Percentiles rank a stretch among this genome's conserved stretches.
Conservation (phyloP, 2,888 invertebrate species). For the Drosophila histrio region DNA sequence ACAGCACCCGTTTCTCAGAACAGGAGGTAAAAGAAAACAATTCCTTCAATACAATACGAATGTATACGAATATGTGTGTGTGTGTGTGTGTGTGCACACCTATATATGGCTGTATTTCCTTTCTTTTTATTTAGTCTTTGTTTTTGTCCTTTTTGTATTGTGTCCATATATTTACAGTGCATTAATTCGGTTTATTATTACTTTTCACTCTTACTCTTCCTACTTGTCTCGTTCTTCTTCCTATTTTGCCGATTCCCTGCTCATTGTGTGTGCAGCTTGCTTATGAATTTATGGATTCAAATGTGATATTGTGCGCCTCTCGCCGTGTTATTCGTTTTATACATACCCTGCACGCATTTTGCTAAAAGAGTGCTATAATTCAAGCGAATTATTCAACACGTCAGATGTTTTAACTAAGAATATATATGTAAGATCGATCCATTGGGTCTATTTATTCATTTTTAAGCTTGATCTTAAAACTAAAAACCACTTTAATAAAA, state of each 20-base stretch:
- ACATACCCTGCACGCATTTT: background rate
- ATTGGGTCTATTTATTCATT: too few relatives aligned
- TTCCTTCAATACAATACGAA: constrained; percentile 43
- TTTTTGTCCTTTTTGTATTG: constrained; percentile 50
- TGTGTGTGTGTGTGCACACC: background rate
- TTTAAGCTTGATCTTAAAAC: too few relatives aligned
- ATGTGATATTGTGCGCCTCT: constrained; percentile 28
- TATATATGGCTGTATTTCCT: constrained; percentile 26
- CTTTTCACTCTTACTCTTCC: constrained; percentile 43
- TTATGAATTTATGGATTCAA: constrained; percentile 63
- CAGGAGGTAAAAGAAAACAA: constrained; percentile 54
- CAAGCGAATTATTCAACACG: too few relatives aligned
- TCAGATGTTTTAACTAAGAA: too few relatives aligned
- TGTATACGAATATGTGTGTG: background rate
- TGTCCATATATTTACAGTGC: constrained; percentile 41
- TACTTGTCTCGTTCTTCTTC: constrained; percentile 16
- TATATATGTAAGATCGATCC: too few relatives aligned
- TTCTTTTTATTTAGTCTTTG: constrained; percentile 33
- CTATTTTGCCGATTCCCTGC: constrained; percentile 7
- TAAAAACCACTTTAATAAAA: too few relatives aligned
- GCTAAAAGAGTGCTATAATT: background rate
- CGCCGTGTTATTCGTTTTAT: constrained; percentile 11
- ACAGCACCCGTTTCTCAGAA: constrained; percentile 53
- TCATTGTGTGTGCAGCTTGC: constrained; percentile 31
- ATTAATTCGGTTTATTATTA: constrained; percentile 62